Evolutionary conservation across 2,888 invertebrate genomes (phyloP).

Genomic region (Temnothorax unifasciatus): DNA sequence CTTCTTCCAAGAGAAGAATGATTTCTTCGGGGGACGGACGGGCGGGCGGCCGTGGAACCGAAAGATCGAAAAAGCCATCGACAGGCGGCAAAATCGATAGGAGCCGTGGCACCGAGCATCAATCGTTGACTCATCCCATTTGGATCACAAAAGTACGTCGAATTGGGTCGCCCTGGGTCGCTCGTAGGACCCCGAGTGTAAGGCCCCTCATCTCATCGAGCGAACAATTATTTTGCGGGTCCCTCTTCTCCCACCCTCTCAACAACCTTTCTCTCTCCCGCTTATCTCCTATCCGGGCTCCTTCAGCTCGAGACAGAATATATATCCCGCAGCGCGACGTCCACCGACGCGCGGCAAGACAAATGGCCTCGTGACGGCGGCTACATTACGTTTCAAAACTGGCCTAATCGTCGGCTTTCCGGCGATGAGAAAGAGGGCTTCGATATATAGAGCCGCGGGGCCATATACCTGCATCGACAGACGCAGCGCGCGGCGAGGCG

Average conservation of each 20-base stretch:
- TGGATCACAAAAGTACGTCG: constrained; percentile 82
- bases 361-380: constrained; percentile 85
- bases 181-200: constrained; percentile 64
- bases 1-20: constrained; percentile 35
- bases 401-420: constrained; percentile 84
- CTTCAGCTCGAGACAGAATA: constrained; percentile 71
- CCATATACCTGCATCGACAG: constrained; percentile 67
- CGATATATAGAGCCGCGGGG: constrained; percentile 70
- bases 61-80: constrained; percentile 59
- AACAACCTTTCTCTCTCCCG: constrained; percentile 45
- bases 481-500: background rate
- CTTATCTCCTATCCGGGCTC: constrained; percentile 59
- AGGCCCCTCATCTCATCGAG: constrained; percentile 74
- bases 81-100: constrained; percentile 61
- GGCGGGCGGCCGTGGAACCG: constrained; percentile 26
- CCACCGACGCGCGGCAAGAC: constrained; percentile 84
- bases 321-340: constrained; percentile 84
- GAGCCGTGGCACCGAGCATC: constrained; percentile 74
- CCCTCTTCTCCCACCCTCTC: constrained; percentile 59
- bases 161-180: constrained; percentile 82
- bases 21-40: constrained; percentile 28
- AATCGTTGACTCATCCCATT: constrained; percentile 83
- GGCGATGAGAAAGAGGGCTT: constrained; percentile 79
- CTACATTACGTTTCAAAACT: constrained; percentile 85
- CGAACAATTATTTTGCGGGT: constrained; percentile 83